Percentiles rank a stretch among this genome's conserved stretches.
Evolutionary conservation across 2,797 vertebrate species (phyloP).

Genomic region (Pipistrellus pipistrellus): DNA sequence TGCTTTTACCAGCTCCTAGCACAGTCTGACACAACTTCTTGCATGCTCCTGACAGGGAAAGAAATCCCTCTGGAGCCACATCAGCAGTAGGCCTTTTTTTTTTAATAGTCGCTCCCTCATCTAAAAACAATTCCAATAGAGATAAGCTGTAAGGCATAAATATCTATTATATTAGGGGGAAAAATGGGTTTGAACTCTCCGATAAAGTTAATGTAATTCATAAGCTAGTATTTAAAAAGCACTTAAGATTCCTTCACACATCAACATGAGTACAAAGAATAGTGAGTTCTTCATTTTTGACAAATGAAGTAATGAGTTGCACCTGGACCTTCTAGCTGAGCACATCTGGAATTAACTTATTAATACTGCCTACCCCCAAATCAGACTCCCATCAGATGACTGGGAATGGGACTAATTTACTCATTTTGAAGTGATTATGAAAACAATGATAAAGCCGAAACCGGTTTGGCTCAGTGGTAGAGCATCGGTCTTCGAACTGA

Average conservation of each 20-base stretch:
- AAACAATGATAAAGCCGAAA: background rate
- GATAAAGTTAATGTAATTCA: background rate
- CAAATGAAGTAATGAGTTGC: constrained; percentile 13
- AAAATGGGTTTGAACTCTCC: background rate
- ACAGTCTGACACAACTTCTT: background rate
- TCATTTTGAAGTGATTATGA: constrained; percentile 31
- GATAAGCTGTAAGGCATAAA: background rate
- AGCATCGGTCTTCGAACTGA: too few relatives aligned
- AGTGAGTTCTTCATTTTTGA: background rate
- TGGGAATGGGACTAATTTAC: background rate
- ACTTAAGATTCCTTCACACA: background rate
- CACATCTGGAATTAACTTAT: background rate
- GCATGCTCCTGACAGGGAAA: background rate
- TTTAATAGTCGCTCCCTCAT: background rate
- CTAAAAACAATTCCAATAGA: constrained; percentile 13
- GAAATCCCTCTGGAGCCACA: background rate
- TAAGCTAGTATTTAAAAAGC: constrained; percentile 16
- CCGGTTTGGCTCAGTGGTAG: too few relatives aligned
- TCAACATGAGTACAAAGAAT: constrained; percentile 36
- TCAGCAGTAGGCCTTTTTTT: background rate
- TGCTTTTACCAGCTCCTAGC: background rate
- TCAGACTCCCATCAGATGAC: background rate
- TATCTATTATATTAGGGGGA: background rate
- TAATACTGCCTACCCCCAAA: background rate
- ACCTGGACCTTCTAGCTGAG: background rate